These are phyloP conservation scores for Acanthosepion lycidas DNA, from an alignment of 2,888 invertebrate species.

Conservation along the genomic window DNA sequence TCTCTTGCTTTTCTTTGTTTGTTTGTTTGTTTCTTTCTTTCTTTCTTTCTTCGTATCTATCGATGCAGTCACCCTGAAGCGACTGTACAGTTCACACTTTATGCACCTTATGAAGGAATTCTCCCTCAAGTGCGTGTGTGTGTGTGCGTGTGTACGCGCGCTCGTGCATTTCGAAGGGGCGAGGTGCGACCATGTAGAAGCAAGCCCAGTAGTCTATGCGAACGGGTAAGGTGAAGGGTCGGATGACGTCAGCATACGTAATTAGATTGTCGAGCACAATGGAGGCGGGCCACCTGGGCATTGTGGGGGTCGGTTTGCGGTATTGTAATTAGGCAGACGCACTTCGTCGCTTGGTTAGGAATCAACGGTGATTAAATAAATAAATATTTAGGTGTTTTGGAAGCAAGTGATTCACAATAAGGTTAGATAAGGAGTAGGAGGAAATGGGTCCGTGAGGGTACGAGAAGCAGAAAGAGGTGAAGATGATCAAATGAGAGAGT, in stretches of 20 bases:
- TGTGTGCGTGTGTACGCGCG: not conserved
- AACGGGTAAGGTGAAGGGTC: not conserved
- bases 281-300: not conserved
- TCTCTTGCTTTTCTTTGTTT: not conserved
- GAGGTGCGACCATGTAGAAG: not conserved
- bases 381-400: not conserved
- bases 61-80: not conserved
- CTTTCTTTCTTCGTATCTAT: not conserved
- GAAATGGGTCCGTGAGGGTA: not conserved
- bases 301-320: not conserved
- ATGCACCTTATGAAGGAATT: not conserved
- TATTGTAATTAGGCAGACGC: not conserved
- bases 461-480: not conserved
- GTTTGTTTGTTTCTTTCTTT: not conserved
- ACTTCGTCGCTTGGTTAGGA: not conserved
- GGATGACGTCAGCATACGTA: slow-evolving; percentile 8
- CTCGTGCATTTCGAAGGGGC: not conserved
- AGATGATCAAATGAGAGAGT: not conserved
- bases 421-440: not conserved
- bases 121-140: not conserved
- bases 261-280: slow-evolving; percentile 7
- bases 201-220: not conserved
- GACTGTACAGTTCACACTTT: not conserved
- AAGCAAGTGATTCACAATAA: not conserved
- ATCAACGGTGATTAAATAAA: slow-evolving; percentile 8